A percentile compares a stretch with the other conserved stretches of the same genome.
Evolutionary conservation across 2,888 invertebrate genomes (phyloP).

Genomic region (Drosophila hawaiiensis): DNA sequence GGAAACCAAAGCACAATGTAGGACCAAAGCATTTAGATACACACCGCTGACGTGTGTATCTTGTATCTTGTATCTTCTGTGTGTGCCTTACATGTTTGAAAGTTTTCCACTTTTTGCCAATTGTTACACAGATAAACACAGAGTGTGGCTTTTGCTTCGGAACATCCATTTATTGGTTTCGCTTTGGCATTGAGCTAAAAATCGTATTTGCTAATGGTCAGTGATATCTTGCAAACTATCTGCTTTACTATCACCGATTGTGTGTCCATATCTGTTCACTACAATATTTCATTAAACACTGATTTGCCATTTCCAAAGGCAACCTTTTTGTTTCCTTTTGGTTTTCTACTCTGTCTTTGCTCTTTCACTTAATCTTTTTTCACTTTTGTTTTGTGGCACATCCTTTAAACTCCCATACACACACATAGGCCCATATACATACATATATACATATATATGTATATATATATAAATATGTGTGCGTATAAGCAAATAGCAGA

Average conservation of each 20-base stretch:
- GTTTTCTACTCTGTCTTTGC: neutral
- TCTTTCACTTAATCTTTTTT: constrained; percentile 58
- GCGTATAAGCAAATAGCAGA: constrained; percentile 59
- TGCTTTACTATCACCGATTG: neutral
- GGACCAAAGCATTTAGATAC: constrained; percentile 62
- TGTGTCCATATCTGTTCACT: constrained; percentile 36
- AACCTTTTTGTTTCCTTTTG: constrained; percentile 46
- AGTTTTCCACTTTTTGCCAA: constrained; percentile 48
- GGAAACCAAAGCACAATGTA: constrained; percentile 28
- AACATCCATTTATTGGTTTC: constrained; percentile 56
- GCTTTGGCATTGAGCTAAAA: constrained; percentile 22
- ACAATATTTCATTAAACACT: constrained; percentile 62
- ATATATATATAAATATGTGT: neutral
- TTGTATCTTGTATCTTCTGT: constrained; percentile 59
- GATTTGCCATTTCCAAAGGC: constrained; percentile 38
- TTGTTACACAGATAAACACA: constrained; percentile 36
- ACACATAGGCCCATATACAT: constrained; percentile 13
- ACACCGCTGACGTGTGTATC: constrained; percentile 75
- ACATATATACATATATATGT: neutral
- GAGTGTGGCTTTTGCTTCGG: constrained; percentile 39
- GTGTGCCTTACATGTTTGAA: constrained; percentile 32
- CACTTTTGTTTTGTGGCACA: constrained; percentile 55
- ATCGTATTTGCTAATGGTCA: constrained; percentile 43
- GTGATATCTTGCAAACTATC: constrained; percentile 2
- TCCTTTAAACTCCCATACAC: constrained; percentile 48